Conservation (phyloP, 35 echinoderm and acorn worm genomes). For the Ophiothrix spiculata region DNA sequence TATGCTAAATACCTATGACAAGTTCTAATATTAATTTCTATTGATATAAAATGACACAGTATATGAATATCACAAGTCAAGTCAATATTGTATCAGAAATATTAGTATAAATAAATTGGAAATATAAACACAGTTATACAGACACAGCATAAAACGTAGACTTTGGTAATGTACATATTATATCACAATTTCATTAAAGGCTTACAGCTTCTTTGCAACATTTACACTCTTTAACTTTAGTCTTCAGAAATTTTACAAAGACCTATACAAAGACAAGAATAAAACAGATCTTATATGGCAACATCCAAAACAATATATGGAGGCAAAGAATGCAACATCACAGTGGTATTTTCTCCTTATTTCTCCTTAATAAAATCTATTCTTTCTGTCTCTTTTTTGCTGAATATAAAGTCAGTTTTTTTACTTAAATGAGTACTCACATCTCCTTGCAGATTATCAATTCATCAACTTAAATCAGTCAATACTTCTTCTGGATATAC, state of each 20-base stretch:
- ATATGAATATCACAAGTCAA: not conserved
- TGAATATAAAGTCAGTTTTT: no score
- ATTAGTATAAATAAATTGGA: not conserved
- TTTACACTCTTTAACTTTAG: not conserved
- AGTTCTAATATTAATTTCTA: no score
- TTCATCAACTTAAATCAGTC: no score
- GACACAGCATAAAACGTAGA: not conserved
- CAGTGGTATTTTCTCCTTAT: not conserved
- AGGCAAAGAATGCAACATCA: not conserved
- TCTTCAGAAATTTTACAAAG: not conserved
- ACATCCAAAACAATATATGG: not conserved
- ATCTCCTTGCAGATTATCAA: no score
- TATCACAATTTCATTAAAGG: not conserved
- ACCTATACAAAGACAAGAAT: not conserved
- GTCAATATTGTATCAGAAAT: not conserved
- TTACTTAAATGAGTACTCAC: no score
- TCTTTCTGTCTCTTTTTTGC: no score
- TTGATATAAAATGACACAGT: no score
- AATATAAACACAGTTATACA: slow-evolving; percentile 1
- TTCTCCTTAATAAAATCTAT: no score
- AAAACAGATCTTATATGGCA: not conserved
- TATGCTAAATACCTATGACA: no score
- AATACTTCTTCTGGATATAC: no score
- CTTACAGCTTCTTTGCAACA: not conserved
- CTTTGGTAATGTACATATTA: slow-evolving; percentile 6